phyloP scores from a whole-genome alignment of 1,140 invertebrate genomes.

The Drosophila rufa region DNA sequence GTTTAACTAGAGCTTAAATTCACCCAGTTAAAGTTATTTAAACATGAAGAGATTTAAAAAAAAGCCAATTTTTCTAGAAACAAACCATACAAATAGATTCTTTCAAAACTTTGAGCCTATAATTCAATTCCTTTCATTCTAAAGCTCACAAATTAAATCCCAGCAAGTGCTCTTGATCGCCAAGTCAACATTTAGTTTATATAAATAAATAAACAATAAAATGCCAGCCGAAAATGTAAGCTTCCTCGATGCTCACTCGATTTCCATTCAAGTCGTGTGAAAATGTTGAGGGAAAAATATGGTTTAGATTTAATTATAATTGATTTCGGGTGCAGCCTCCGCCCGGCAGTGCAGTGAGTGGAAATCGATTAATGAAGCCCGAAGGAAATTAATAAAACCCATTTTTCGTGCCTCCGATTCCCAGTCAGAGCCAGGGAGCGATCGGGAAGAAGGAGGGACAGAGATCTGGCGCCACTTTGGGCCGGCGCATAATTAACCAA shows the following conservation, averaged over 20 bases:
- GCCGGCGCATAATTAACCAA: conserved; percentile 77
- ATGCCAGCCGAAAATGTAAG: neutral
- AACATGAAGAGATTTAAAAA: too few species aligned
- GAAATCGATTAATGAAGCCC: conserved; percentile 73
- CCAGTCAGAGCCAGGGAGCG: neutral
- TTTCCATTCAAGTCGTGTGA: conserved; percentile 13
- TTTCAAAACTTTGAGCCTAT: fast-evolving
- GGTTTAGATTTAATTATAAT: conserved; percentile 65
- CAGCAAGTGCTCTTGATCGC: too few species aligned
- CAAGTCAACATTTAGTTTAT: too few species aligned
- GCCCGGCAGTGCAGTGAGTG: conserved; percentile 28
- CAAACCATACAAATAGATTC: too few species aligned
- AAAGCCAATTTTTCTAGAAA: too few species aligned
- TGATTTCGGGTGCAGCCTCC: conserved; percentile 57
- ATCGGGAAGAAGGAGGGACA: neutral
- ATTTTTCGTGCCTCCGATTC: conserved; percentile 29
- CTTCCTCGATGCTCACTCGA: neutral
- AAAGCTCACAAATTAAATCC: too few species aligned
- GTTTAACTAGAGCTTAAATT: too few species aligned
- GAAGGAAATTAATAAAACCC: conserved; percentile 68
- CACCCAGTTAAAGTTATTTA: too few species aligned
- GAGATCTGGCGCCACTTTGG: conserved; percentile 62
- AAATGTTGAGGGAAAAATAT: conserved; percentile 12
- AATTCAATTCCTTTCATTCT: too few species aligned
- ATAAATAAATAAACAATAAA: too few species aligned